A percentile compares a stretch with the other conserved stretches of the same genome.
Conservation (phyloP, 2,113 vertebrate genomes). For the Zootoca vivipara region DNA sequence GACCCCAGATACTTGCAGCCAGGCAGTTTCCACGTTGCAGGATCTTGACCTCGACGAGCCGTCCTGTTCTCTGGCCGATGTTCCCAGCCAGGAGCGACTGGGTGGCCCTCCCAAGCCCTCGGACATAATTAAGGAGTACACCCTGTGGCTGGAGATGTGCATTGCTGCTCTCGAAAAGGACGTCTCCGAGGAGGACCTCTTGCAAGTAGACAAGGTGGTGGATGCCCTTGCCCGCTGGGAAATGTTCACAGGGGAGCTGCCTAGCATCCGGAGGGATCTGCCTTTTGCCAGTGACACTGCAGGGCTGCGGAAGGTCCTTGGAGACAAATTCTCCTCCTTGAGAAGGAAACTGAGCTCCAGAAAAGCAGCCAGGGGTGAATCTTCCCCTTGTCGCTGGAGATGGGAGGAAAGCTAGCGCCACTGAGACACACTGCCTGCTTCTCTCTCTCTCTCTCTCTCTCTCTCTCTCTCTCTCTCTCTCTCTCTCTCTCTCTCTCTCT, state of each 20-base stretch:
- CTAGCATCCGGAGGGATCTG: conserved; percentile 51
- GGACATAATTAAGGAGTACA: conserved; percentile 61
- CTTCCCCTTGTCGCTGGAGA: conserved; percentile 50
- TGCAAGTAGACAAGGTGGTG: conserved; percentile 63
- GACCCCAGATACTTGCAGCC: conserved; percentile 60
- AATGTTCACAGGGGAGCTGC: conserved; percentile 73
- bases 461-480: no score
- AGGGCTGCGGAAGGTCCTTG: conserved; percentile 67
- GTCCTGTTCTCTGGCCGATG: neutral
- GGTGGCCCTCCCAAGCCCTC: neutral
- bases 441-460: no score
- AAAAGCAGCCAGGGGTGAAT: conserved; percentile 62
- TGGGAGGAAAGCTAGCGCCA: conserved; percentile 63
- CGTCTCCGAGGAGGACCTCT: conserved; percentile 70
- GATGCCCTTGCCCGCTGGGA: conserved; percentile 71
- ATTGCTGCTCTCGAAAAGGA: conserved; percentile 73
- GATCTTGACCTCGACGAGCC: conserved; percentile 68
- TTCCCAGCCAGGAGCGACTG: neutral
- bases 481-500: no score
- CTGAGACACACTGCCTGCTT: neutral
- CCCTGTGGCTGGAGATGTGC: conserved; percentile 72
- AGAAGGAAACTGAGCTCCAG: conserved; percentile 69
- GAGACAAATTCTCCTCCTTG: conserved; percentile 74
- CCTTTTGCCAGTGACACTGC: conserved; percentile 53
- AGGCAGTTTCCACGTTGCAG: conserved; percentile 38